Base-by-base conservation (phyloP, 1,140 invertebrate species). In the Caenorhabditis latens region DNA sequence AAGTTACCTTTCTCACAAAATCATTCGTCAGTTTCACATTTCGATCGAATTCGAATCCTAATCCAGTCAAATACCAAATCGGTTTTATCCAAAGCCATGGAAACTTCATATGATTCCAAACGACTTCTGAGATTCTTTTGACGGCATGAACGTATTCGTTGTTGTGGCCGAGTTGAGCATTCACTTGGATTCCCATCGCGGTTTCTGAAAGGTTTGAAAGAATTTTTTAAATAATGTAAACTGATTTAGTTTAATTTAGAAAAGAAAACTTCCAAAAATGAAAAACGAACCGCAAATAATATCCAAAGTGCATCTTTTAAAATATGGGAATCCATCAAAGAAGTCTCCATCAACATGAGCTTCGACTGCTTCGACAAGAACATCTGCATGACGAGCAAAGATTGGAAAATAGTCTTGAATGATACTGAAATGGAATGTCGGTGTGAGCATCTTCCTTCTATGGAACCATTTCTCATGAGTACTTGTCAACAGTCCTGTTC, bases 391-490 rank as follows among this genome's bases (percentile, higher is more conserved):
- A 89, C 95, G 95, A 89, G 95, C 95, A 92, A 97, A 96, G 1
- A 96, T 94, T 24, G 95, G 95, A 13, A 96, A 91, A 91, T 97
- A 97, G 88, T 96, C 95, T 89, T 97, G 95, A 63, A 97, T 93
- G 65, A 97, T 96, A 85, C 95, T 95, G 90, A 96, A 96, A 93
- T 97, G 96, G 92, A 97, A 97, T 0, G 96, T 95, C 40, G 96
- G 96, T 4, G 96, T 97, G 11, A 97, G 95, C 91, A 97, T 95
- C 93, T 97, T 96, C 84, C 96, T 94, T 19, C 96, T 93, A 0
- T 91, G 89, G 84, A 95, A 95, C 96, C 96, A 97, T 93, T 96
- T 96, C 14, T 93, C 92, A 65, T 95, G 95, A 86, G 94, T 94
- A 85, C 94, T 95, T 9, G 96, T 96, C 1, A 97, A 94, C 7